Evolutionary conservation across 1,140 invertebrate genomes (phyloP), one percentile per base, ranked within the genome.

Genomic region (Eciton burchellii): DNA sequence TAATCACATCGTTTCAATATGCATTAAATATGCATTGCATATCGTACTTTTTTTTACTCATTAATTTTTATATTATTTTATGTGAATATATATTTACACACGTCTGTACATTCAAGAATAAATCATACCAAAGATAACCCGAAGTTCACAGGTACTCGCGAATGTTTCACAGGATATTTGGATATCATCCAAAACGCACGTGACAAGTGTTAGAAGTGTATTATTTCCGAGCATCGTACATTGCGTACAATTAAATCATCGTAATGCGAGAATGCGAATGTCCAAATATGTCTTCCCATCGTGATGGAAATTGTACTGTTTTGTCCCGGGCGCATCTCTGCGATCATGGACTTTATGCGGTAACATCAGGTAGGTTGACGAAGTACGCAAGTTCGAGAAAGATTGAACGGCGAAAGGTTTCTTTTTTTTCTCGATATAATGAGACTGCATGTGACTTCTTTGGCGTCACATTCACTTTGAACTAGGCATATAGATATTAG

Each of bases 401-500:
- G 6, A 26, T 16, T 57, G 59, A 74, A 70, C 43, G 21, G n/a
- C 57, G 49, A 74, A 59, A 76, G 43, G 16, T 56, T 70, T 79
- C 66, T 35, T 49, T 45, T 45, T 24, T 54, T 52, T 79, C 35
- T 45, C 74, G n/a, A 5, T 79, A 57, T 43, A 63, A 54, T 54
- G 26, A 70, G 49, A 45, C 24, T 70, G 66, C 35, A 21, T 70
- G 74, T 54, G 63, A 79, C 63, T 57, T 79, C 43, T 54, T 26
- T 24, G 12, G 35, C 19, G 35, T 83, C 72, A 79, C 47, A 59
- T 84, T 86, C 71, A 81, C 86, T 76, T 76, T 90, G 77, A 77
- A 88, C 90, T 88, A 88, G 83, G 88, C 88, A 85, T 54, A 77
- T 8, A 77, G 72, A 84, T 89, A 88, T 73, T 63, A 84, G 91